Evolutionary conservation across 2,888 invertebrate species (phyloP).

Genomic region (Ischnura elegans): DNA sequence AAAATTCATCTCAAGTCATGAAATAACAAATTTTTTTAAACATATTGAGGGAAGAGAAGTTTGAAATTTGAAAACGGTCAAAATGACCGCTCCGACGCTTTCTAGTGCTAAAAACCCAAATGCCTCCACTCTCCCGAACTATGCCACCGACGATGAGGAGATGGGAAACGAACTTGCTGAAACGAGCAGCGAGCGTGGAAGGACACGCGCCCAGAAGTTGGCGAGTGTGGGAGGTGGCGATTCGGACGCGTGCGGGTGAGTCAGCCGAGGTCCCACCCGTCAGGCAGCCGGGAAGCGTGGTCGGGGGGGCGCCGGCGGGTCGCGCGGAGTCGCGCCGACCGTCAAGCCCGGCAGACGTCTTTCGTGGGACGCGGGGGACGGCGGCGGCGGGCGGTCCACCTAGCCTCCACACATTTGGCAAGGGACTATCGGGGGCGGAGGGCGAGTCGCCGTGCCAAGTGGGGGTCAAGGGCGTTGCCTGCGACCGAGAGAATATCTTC

Average conservation of each 20-base stretch:
- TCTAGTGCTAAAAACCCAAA: no score
- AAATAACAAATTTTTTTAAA: no score
- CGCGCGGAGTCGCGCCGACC: no score
- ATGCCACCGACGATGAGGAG: no score
- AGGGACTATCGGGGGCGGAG: conserved; percentile 1
- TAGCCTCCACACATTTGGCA: not conserved
- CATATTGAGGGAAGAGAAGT: no score
- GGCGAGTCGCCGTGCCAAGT: not conserved
- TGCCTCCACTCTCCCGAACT: no score
- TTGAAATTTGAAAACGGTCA: no score
- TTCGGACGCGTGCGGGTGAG: not conserved
- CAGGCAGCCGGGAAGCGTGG: not conserved
- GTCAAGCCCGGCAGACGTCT: not conserved
- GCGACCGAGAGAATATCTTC: not conserved
- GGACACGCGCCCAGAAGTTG: not conserved
- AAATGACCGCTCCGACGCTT: no score
- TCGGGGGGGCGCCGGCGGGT: no score
- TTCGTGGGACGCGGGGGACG: not conserved
- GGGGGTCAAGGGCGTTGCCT: conserved; percentile 3
- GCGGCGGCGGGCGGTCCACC: not conserved
- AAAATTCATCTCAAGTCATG: no score
- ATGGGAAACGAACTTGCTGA: not conserved
- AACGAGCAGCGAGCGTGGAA: not conserved
- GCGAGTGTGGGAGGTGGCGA: not conserved
- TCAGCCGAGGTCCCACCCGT: not conserved